phyloP scores from a whole-genome alignment of 23 tunicate species.

The Aplidium turbinatum region DNA sequence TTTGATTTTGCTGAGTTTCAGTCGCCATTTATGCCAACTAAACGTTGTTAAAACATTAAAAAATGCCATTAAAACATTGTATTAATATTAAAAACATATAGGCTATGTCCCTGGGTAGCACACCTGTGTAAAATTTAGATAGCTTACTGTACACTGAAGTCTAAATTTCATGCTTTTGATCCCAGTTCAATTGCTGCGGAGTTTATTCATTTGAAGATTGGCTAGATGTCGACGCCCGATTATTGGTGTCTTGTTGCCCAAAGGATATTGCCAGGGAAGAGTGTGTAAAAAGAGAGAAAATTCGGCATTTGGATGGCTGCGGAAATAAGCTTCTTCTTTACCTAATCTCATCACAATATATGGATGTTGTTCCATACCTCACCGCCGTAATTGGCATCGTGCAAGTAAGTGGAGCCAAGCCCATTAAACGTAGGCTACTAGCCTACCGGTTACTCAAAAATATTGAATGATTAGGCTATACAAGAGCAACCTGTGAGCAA shows the following conservation, averaged over 20 bases:
- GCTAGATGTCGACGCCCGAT: conserved; percentile 10
- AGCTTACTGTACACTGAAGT: neutral
- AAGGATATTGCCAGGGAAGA: neutral
- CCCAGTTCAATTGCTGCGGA: conserved; percentile 81
- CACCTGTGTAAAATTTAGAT: no score
- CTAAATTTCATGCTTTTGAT: neutral
- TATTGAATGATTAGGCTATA: no score
- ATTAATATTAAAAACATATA: neutral
- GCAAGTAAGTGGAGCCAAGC: conserved; percentile 36
- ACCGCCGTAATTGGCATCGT: conserved; percentile 44
- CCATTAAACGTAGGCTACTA: neutral
- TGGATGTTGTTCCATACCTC: conserved; percentile 47
- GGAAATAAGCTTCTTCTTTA: conserved; percentile 41
- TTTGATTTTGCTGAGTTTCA: no score
- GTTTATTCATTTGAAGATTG: conserved; percentile 54
- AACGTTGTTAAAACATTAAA: no score
- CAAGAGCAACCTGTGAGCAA: neutral
- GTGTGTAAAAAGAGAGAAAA: conserved; percentile 7
- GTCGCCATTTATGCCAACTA: no score
- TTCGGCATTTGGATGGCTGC: conserved; percentile 47
- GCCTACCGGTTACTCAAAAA: no score
- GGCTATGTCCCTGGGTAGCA: neutral
- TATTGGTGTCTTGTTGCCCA: conserved; percentile 41
- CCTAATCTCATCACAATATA: conserved; percentile 36
- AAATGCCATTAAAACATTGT: neutral